These are phyloP conservation scores for Melospiza georgiana DNA, from an alignment of 2,113 vertebrate species.

Conservation along the genomic window DNA sequence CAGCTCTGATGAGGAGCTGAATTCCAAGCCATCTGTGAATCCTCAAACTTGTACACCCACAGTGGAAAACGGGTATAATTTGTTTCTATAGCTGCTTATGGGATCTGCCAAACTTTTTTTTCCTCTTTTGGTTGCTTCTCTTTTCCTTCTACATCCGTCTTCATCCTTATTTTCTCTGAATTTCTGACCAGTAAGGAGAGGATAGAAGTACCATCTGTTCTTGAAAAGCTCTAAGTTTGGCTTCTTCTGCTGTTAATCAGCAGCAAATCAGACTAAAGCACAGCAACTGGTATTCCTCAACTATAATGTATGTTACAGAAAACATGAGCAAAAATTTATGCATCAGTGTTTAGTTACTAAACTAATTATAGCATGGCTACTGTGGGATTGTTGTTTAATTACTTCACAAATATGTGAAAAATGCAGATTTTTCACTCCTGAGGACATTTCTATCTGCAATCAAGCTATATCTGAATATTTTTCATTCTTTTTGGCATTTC, in stretches of 20 bases:
- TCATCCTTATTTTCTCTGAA: slow-evolving; percentile 53
- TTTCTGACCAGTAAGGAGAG: slow-evolving; percentile 60
- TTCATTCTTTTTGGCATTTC: not conserved
- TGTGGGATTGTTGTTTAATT: not conserved
- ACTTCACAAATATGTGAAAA: not conserved
- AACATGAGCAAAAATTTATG: slow-evolving; percentile 1
- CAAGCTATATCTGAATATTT: not conserved
- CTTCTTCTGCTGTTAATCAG: slow-evolving; percentile 39
- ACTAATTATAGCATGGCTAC: not conserved
- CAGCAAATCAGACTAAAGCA: slow-evolving; percentile 16
- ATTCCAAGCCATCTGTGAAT: slow-evolving; percentile 67
- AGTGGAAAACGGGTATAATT: slow-evolving; percentile 64
- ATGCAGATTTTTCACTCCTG: not conserved
- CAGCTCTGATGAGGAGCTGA: slow-evolving; percentile 28
- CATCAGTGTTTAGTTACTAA: not conserved
- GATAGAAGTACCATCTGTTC: slow-evolving; percentile 66
- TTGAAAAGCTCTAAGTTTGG: slow-evolving; percentile 55
- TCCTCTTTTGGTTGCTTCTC: not conserved
- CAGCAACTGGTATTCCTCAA: slow-evolving; percentile 29
- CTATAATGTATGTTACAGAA: not conserved
- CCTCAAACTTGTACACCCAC: slow-evolving; percentile 63
- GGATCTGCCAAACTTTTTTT: slow-evolving; percentile 49
- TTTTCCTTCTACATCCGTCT: slow-evolving; percentile 30
- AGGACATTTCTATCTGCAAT: not conserved
- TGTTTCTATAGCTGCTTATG: slow-evolving; percentile 53